Evolutionary conservation across 1,140 invertebrate genomes (phyloP).

Genomic region (Drosophila bocqueti): DNA sequence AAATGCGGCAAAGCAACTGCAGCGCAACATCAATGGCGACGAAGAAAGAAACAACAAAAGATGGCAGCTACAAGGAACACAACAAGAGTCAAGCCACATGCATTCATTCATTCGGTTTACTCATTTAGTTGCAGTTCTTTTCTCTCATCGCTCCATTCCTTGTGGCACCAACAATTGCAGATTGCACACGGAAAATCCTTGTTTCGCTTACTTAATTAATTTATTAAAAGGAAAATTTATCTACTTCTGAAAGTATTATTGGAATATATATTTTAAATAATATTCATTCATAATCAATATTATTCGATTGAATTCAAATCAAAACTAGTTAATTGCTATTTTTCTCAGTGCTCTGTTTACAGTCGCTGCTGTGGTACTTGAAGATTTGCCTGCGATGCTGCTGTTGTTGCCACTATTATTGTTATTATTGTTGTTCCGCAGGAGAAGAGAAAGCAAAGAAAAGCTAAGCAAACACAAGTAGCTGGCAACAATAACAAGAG

Average conservation of each 20-base stretch:
- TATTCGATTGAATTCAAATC: not conserved
- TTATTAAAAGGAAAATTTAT: too few species aligned
- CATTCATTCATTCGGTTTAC: conserved; percentile 62
- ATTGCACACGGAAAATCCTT: not conserved
- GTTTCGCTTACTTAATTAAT: not conserved
- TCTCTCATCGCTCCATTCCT: conserved; percentile 21
- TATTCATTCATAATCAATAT: not conserved
- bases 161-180: conserved; percentile 10
- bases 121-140: conserved; percentile 53
- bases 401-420: conserved; percentile 29
- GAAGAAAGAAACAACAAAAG: conserved; percentile 19
- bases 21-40: conserved; percentile 39
- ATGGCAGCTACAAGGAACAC: conserved; percentile 17
- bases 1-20: conserved; percentile 62
- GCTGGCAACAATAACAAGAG: conserved; percentile 53
- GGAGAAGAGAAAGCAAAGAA: conserved; percentile 47
- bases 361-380: conserved; percentile 48
- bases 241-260: not conserved
- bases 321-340: not conserved
- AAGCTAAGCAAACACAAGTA: conserved; percentile 70
- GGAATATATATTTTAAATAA: not conserved
- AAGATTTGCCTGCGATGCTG: conserved; percentile 49
- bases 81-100: conserved; percentile 47
- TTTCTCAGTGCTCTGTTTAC: conserved; percentile 9
- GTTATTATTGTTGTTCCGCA: conserved; percentile 43